phyloP scores from a whole-genome alignment of 2,797 vertebrate species.

The Ctenochaetus hawaiiensis region DNA sequence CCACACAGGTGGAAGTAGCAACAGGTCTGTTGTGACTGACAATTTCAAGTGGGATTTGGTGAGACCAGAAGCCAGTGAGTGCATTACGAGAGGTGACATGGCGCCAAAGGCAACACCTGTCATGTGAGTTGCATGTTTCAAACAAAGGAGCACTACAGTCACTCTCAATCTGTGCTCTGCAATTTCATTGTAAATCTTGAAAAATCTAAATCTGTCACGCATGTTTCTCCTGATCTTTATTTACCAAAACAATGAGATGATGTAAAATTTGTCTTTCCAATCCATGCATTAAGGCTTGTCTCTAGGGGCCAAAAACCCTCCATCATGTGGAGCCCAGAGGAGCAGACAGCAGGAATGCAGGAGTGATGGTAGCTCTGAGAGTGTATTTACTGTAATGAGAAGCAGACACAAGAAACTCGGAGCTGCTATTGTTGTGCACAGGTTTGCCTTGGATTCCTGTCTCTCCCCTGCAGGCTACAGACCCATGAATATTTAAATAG shows the following conservation, averaged over 20 bases:
- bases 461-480: conserved; percentile 78
- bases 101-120: conserved; percentile 74
- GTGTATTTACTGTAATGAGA: conserved; percentile 80
- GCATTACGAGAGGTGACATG: conserved; percentile 48
- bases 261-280: conserved; percentile 58
- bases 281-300: conserved; percentile 39
- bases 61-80: conserved; percentile 46
- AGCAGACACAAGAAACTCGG: conserved; percentile 79
- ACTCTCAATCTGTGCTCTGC: conserved; percentile 35
- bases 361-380: conserved; percentile 65
- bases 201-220: conserved; percentile 33
- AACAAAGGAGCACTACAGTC: conserved; percentile 51
- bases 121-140: conserved; percentile 61
- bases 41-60: conserved; percentile 66
- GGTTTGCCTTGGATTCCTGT: conserved; percentile 77
- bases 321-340: conserved; percentile 51
- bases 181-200: conserved; percentile 14
- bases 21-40: conserved; percentile 62
- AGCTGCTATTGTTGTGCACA: conserved; percentile 78
- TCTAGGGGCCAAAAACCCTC: conserved; percentile 51
- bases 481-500: conserved; percentile 86
- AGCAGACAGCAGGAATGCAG: conserved; percentile 58
- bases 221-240: conserved; percentile 41
- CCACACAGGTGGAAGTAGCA: not conserved
- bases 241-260: conserved; percentile 57